Evolutionary conservation across 2,888 invertebrate genomes (phyloP).

Genomic region (Elgonia sp.): DNA sequence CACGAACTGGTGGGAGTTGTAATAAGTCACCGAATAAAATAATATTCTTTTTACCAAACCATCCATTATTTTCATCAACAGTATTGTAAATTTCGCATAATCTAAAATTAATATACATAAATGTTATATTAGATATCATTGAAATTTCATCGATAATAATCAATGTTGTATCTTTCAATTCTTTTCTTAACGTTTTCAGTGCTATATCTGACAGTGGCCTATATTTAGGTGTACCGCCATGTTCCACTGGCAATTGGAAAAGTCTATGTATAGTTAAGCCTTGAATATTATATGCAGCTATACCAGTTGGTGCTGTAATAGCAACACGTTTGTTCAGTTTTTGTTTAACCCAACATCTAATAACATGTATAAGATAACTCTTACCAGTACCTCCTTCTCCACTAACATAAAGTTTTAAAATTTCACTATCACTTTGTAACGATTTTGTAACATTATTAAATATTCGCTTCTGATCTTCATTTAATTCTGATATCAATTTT

Average conservation of each 20-base stretch:
- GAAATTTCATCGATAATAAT: constrained; percentile 80
- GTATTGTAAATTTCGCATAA: constrained; percentile 81
- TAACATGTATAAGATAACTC: too few species aligned
- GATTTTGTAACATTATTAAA: too few species aligned
- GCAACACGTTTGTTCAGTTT: constrained; percentile 78
- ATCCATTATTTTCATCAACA: constrained; percentile 78
- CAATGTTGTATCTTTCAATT: constrained; percentile 70
- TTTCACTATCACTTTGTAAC: too few species aligned
- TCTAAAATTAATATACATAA: constrained; percentile 79
- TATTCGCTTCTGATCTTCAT: too few species aligned
- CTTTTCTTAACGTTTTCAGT: constrained; percentile 69
- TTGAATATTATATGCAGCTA: constrained; percentile 82
- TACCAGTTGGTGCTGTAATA: constrained; percentile 82
- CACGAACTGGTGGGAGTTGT: constrained; percentile 82
- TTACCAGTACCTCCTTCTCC: too few species aligned
- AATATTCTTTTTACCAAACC: constrained; percentile 82
- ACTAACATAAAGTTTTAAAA: too few species aligned
- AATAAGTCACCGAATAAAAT: constrained; percentile 82
- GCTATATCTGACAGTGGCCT: not conserved
- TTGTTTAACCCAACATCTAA: too few species aligned
- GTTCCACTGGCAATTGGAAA: constrained; percentile 79
- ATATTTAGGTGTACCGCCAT: not conserved
- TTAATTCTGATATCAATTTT: too few species aligned
- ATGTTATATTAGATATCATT: constrained; percentile 79
- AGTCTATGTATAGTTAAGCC: constrained; percentile 60